Evolutionary conservation across 2,888 invertebrate genomes (phyloP).

Genomic region (Gisinianus flammeolus): DNA sequence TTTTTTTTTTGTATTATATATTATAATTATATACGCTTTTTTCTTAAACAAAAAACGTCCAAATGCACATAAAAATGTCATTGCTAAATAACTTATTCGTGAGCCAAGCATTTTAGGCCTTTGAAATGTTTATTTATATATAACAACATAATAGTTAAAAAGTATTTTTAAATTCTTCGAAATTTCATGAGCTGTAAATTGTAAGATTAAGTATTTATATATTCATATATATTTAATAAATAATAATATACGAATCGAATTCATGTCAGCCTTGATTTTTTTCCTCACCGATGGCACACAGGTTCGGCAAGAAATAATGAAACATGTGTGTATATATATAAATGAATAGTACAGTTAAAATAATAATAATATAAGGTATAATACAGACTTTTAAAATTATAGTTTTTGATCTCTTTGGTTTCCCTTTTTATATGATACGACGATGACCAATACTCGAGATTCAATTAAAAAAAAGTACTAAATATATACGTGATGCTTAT

Average conservation of each 20-base stretch:
- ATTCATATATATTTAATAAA: not conserved
- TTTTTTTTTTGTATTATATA: too few relatives aligned
- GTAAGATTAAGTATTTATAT: not conserved
- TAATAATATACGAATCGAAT: not conserved
- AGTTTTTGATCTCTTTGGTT: not conserved
- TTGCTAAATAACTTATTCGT: too few relatives aligned
- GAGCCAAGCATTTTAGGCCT: too few relatives aligned
- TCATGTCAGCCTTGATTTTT: constrained; percentile 9
- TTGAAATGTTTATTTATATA: too few relatives aligned
- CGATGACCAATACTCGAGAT: not conserved
- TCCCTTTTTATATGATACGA: not conserved
- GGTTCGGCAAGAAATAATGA: not conserved
- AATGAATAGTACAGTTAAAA: not conserved
- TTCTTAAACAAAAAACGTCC: too few relatives aligned
- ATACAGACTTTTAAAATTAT: not conserved
- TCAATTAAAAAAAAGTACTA: too few relatives aligned
- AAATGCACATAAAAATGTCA: too few relatives aligned
- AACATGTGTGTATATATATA: not conserved
- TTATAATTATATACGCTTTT: too few relatives aligned
- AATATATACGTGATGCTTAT: too few relatives aligned
- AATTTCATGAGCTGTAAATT: too few relatives aligned
- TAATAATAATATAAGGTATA: not conserved
- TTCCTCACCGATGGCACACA: constrained; percentile 13
- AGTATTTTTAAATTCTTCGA: too few relatives aligned
- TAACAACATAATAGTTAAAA: too few relatives aligned